Base-by-base conservation (phyloP, 2,888 invertebrate genomes). In the Pantelozetes paolii region DNA sequence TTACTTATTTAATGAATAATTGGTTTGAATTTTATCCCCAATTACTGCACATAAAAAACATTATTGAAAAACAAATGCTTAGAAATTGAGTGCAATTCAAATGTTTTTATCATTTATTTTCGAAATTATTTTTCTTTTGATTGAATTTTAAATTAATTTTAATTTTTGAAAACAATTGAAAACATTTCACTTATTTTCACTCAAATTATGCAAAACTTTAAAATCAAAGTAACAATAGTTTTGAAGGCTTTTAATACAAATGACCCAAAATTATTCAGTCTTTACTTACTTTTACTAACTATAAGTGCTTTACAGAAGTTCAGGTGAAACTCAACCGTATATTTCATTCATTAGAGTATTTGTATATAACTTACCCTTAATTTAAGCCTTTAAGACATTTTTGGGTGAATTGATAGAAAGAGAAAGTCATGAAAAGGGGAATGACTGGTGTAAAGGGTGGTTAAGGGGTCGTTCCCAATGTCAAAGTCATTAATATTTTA, bases 401-500 rank as follows among this genome's bases (percentile, higher is more conserved):
- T 26, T 20, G 20, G n/a, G 50, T n/a, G 50, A 18, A 36, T 20
- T 54, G 54, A 54, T 11, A 54, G 23, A 20, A 26, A 54, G 26
- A 54, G 26, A 8, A 13, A 50, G 20, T 8, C 9, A 20, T 5
- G 8, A 1, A 20, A 20, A 50, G 50, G 26, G 11, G 23, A 26
- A 13, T 3, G 26, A 26, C 11, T 62, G 54, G 20, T 8, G 20
- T 54, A 8, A n/a, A 62, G n/a, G n/a, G n/a, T n/a, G n/a, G n/a
- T n/a, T n/a, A n/a, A 32, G 6, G n/a, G 11, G 15, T 18, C n/a
- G 62, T 11, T 1, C 40, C 67, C 67, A 67, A 67, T 67, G 67
- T 67, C 67, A 67, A 67, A 67, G 67, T 67, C 67, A 42, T 67
- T 2, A 36, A 1, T 36, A n/a, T 42, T 23, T n/a, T 32, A 32